Percentiles rank a stretch among this genome's conserved stretches.
Conservation (phyloP, 2,113 vertebrate species). For the Corythornis vintsioides region DNA sequence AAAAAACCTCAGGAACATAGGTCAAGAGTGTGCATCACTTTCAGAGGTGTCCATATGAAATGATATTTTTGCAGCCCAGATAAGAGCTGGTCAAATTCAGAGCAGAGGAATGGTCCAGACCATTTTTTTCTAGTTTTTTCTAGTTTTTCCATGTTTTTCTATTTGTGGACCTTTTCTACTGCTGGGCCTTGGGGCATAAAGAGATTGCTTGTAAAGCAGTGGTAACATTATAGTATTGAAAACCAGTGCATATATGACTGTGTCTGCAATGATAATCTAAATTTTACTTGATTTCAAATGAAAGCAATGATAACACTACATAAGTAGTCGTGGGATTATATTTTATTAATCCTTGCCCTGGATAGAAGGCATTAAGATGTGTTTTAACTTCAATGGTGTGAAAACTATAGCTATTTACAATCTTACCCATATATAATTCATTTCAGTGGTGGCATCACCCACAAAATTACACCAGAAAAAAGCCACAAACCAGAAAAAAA, state of each 20-base stretch:
- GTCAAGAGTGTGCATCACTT: not conserved
- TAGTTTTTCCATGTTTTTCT: not conserved
- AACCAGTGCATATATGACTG: not conserved
- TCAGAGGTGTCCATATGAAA: not conserved
- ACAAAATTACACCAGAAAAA: not conserved
- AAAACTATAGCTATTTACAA: not conserved
- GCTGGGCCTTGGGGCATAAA: not conserved
- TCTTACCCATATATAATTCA: not conserved
- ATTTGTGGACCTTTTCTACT: not conserved
- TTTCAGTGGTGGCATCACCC: not conserved
- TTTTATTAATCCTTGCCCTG: not conserved
- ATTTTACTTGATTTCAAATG: not conserved
- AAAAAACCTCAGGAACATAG: not conserved
- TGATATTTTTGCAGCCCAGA: not conserved
- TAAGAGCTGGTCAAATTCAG: not conserved
- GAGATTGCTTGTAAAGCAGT: not conserved
- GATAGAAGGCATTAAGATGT: not conserved
- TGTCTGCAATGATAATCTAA: not conserved
- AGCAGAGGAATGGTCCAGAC: not conserved
- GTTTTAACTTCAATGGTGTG: not conserved
- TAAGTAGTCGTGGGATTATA: not conserved
- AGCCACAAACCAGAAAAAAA: not conserved
- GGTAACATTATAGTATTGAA: not conserved
- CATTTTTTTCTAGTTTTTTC: not conserved
- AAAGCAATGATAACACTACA: not conserved